These are phyloP conservation scores for Strix occidentalis DNA, from an alignment of 2,797 vertebrate species.

Conservation along the genomic window DNA sequence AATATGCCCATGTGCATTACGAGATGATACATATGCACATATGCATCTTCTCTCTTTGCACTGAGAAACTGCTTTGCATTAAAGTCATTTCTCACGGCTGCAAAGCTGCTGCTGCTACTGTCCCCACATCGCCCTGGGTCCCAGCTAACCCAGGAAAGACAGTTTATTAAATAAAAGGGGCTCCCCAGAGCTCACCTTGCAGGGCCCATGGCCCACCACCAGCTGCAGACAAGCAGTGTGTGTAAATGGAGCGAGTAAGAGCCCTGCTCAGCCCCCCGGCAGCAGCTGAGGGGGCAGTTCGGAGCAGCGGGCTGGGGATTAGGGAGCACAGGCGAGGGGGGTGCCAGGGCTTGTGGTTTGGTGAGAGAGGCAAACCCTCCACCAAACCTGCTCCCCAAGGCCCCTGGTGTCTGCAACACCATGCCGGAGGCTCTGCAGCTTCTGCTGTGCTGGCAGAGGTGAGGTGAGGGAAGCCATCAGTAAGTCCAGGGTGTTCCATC, in stretches of 20 bases:
- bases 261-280: fast-evolving
- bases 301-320: not conserved
- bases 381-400: not conserved
- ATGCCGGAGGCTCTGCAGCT: not conserved
- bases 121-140: not conserved
- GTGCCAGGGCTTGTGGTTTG: not conserved
- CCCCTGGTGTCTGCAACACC: not conserved
- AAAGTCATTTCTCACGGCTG: not conserved
- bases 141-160: not conserved
- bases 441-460: not conserved
- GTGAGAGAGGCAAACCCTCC: not conserved
- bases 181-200: not conserved
- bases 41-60: not conserved
- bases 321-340: not conserved
- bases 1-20: not conserved
- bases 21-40: not conserved
- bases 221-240: not conserved
- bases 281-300: not conserved
- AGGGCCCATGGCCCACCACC: not conserved
- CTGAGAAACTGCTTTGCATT: not conserved
- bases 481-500: not conserved
- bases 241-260: not conserved
- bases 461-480: fast-evolving
- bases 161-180: not conserved
- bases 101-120: not conserved